A percentile compares a stretch with the other conserved stretches of the same genome.
Conservation (phyloP, 2,113 vertebrate genomes). For the Apodemus speciosus region DNA sequence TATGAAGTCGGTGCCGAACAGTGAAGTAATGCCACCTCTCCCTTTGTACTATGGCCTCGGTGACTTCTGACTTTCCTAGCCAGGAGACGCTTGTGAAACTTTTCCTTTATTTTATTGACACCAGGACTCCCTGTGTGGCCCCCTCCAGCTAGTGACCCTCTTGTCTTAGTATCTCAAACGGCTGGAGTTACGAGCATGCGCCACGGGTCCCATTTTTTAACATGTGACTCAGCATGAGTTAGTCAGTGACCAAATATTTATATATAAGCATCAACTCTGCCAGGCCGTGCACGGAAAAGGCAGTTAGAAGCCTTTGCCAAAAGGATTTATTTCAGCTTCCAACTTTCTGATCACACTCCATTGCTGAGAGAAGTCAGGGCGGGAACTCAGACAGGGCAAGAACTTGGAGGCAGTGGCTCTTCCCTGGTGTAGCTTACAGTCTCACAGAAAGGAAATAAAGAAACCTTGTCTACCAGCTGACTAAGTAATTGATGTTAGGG, state of each 20-base stretch:
- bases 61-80: background rate
- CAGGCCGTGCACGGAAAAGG: background rate
- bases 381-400: background rate
- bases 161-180: background rate
- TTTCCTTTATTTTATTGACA: background rate
- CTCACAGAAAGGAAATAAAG: background rate
- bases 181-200: background rate
- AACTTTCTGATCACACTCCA: background rate
- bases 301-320: background rate
- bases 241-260: background rate
- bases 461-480: background rate
- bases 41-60: fast-evolving
- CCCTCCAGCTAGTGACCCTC: background rate
- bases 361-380: background rate
- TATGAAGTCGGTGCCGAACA: background rate
- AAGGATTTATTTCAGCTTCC: background rate
- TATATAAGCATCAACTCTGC: background rate
- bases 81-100: background rate
- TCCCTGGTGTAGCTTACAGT: background rate
- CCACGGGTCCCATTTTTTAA: background rate
- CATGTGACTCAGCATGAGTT: background rate
- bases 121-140: background rate
- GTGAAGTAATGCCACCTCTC: background rate
- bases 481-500: background rate
- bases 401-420: background rate